Conservation (phyloP, 2,113 vertebrate species). For the Gavia stellata region DNA sequence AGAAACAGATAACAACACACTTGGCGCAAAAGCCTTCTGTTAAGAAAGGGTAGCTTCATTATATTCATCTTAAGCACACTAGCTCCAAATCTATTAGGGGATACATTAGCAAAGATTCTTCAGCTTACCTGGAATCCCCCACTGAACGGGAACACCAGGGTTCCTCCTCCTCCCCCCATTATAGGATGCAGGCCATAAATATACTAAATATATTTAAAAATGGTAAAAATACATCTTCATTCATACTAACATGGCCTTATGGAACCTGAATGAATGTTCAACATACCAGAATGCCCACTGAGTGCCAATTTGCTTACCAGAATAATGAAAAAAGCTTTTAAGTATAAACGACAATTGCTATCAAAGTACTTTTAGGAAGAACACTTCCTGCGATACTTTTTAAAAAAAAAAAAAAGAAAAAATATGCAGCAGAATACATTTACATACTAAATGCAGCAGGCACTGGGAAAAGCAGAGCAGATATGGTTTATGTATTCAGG, state of each 20-base stretch:
- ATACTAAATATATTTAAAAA: not conserved
- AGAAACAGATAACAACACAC: not conserved
- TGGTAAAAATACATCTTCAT: not conserved
- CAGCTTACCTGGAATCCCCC: not conserved
- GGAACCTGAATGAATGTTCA: not conserved
- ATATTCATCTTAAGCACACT: not conserved
- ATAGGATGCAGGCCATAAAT: not conserved
- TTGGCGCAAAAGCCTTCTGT: not conserved
- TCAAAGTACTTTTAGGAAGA: not conserved
- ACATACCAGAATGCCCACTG: not conserved
- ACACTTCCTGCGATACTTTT: not conserved
- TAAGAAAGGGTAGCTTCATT: not conserved
- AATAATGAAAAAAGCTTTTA: not conserved
- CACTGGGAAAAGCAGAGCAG: not conserved
- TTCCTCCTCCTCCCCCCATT: not conserved
- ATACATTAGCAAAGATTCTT: not conserved
- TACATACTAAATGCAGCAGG: not conserved
- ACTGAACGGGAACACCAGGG: not conserved
- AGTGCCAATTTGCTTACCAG: not conserved
- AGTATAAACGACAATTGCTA: not conserved
- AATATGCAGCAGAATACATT: not conserved
- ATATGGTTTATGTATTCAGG: not conserved
- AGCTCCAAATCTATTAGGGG: not conserved
- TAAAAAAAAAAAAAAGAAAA: not conserved
- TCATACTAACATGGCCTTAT: not conserved